Evolutionary conservation across 1,140 invertebrate species (phyloP).

Genomic region (Ericerus pela): DNA sequence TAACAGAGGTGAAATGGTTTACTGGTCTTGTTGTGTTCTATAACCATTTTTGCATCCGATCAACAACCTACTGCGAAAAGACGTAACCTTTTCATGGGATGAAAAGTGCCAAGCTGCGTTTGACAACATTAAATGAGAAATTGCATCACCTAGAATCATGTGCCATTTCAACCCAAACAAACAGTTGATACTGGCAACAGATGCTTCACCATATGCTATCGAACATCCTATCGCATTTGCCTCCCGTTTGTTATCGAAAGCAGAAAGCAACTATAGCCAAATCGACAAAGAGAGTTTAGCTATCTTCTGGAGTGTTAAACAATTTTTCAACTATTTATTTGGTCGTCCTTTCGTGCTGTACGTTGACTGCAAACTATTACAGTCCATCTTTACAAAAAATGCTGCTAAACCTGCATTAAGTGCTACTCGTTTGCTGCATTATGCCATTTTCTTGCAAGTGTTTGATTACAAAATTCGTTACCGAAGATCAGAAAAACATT

Average conservation of each 20-base stretch:
- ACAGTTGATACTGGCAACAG: conserved; percentile 32
- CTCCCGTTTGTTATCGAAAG: conserved; percentile 22
- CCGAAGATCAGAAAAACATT: conserved; percentile 1
- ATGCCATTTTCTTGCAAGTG: conserved; percentile 7
- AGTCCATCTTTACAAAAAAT: conserved; percentile 9
- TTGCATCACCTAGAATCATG: conserved; percentile 23
- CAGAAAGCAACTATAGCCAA: conserved; percentile 28
- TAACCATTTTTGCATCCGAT: conserved; percentile 27
- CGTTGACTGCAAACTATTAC: conserved; percentile 9
- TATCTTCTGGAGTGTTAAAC: conserved; percentile 29
- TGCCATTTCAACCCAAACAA: conserved; percentile 29
- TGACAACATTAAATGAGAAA: conserved; percentile 22
- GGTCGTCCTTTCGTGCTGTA: conserved; percentile 8
- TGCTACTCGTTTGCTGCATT: conserved; percentile 9
- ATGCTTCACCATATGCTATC: conserved; percentile 35
- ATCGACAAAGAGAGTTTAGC: conserved; percentile 34
- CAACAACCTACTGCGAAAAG: conserved; percentile 24
- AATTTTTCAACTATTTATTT: conserved; percentile 28
- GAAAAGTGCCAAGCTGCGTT: conserved; percentile 24
- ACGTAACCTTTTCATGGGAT: conserved; percentile 16
- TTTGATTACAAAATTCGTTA: conserved; percentile 18
- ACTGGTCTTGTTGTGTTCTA: conserved; percentile 33
- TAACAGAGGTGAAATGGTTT: conserved; percentile 30
- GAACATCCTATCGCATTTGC: conserved; percentile 34
- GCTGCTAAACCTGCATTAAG: background rate